Base-by-base conservation (phyloP, 1,140 invertebrate species). In the Saxidomus purpurata region DNA sequence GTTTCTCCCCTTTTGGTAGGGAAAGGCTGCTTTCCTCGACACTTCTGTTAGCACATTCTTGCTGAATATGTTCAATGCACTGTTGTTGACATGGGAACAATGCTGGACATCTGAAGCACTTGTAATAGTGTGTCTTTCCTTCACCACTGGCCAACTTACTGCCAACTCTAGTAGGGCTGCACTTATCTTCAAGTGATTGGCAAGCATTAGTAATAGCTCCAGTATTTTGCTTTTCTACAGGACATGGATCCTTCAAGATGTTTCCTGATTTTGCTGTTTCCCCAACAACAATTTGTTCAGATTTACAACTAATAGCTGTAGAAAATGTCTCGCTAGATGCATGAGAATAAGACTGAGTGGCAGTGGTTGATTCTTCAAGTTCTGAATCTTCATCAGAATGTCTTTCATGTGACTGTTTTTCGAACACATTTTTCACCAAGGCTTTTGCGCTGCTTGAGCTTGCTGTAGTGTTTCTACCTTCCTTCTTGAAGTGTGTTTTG, bases 401-500 rank as follows among this genome's bases (percentile, higher is more conserved):
- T 1, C 74, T 77, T 25, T 22, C 4, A 38, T 47, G 52, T 4
- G 79, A 1, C n/a, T 81, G 55, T 49, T 81, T 34, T 19, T 81
- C 49, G 28, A 19, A 40, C 31, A 43, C 80, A 22, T 8, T 22
- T 28, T 61, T 63, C 25, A 49, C 49, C 25, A 77, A 52, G 4
- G 31, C 17, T 43, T 67, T 67, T 31, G 8, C n/a, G n/a, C 13
- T 82, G 31, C 36, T 47, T 36, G 36, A 38, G 22, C 34, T 43
- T 22, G 55, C n/a, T 49, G n/a, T 28, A 25, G 47, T 15, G 28
- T 31, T 77, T 76, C 43, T 52, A 43, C 49, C 52, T n/a, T 79
- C 85, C 43, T 87, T 87, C 38, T 34, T 79, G 38, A 79, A 87
- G 31, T 87, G 85, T 28, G 71, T 87, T 43, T 85, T 85, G 15